A percentile compares a stretch with the other conserved stretches of the same genome.
Evolutionary conservation across 2,113 vertebrate species (phyloP).

Genomic region (Astatoreochromis straeleni): DNA sequence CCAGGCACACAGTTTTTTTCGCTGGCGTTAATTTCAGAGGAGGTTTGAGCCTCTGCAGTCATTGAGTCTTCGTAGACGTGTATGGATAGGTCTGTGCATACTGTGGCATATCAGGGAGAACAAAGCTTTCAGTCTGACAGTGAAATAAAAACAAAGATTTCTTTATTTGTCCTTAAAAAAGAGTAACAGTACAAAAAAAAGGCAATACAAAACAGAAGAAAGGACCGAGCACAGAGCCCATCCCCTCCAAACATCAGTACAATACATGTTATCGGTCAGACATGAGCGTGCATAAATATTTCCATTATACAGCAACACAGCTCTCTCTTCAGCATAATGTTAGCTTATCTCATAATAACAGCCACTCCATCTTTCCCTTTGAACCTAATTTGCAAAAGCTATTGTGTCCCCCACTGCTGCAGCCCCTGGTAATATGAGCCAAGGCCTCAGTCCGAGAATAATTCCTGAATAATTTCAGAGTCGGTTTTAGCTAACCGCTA

Average conservation of each 20-base stretch:
- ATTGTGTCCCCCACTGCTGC: background rate
- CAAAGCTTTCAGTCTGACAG: background rate
- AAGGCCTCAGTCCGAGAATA: slow-evolving; percentile 41
- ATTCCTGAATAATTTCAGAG: slow-evolving; percentile 59
- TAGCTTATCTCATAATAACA: slow-evolving; percentile 47
- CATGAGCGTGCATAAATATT: background rate
- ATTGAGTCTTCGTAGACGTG: background rate
- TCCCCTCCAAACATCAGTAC: background rate
- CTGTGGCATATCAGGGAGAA: background rate
- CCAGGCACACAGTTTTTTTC: background rate
- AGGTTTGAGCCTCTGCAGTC: background rate
- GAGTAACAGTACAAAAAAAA: background rate
- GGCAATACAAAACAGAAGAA: background rate
- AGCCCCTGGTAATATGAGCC: slow-evolving; percentile 36
- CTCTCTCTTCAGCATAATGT: slow-evolving; percentile 1
- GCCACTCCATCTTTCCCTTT: slow-evolving; percentile 14
- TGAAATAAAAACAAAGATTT: background rate
- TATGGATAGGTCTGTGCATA: background rate
- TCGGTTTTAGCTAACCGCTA: slow-evolving; percentile 47
- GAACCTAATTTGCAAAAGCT: slow-evolving; percentile 31
- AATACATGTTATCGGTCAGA: background rate
- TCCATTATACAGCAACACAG: background rate
- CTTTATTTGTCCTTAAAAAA: background rate
- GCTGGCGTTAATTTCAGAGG: background rate
- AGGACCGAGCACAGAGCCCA: background rate